Base-by-base conservation (phyloP, 1,140 invertebrate genomes). In the Oscheius sp. region DNA sequence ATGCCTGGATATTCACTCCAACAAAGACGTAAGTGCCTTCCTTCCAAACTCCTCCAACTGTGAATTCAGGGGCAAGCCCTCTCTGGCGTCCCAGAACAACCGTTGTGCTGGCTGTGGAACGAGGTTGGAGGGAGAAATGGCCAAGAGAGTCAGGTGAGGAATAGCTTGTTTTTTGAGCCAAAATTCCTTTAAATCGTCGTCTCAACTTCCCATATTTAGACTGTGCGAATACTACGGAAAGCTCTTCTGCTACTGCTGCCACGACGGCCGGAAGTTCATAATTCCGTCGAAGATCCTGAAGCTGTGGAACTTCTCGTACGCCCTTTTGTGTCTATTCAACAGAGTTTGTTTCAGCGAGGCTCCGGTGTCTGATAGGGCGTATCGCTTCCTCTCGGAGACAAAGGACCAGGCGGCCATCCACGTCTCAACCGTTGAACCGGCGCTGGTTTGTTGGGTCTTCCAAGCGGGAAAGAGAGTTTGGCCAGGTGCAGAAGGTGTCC, bases 321-420 rank as follows among this genome's bases (percentile, higher is more conserved):
- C 35, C 35, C 35, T 34, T 36, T 32, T 63, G 10, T 15, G 18
- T 63, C n/a, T 7, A 34, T 10, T 26, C 35, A 18, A 63, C 36
- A 7, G 7, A 4, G n/a, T 10, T n/a, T 26, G 10, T 32, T 63
- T 63, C 31, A 63, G 61, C 7, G 61, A 63, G 35, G 32, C 32
- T 10, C 61, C 61, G 15, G 61, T 63, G 10, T 63, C 61, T 13
- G 61, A 63, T 26, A 10, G 61, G 26, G 61, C 61, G 31, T 26
- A 32, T 26, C 61, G 61, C 20, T 63, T 63, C 26, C 23, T 63
- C 28, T 32, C 61, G 10, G 61, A 63, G 13, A 32, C 61, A 13
- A 63, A 63, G 26, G 61, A 63, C 61, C 61, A 63, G 61, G 32
- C 61, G 32, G 61, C 36, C 61, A 63, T 63, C 23, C 61, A 63